phyloP scores from a whole-genome alignment of 2,113 vertebrate species.

The Isichthys henryi region DNA sequence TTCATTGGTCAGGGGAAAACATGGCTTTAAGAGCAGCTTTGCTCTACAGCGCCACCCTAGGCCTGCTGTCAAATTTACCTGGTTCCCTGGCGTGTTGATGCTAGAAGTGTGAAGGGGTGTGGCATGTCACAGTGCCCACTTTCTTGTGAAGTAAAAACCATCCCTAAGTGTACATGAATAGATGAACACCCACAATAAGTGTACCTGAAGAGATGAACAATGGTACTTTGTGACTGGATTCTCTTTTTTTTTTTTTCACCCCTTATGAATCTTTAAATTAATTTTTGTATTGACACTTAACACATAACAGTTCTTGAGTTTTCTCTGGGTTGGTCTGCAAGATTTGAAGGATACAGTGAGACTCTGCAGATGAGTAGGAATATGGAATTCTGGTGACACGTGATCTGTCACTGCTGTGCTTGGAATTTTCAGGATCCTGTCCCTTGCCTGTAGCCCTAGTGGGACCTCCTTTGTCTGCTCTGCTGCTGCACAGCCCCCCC shows the following conservation, averaged over 20 bases:
- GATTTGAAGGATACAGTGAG: not conserved
- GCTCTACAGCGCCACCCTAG: too few relatives aligned
- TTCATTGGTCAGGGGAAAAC: not conserved
- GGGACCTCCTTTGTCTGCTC: slow-evolving; percentile 92
- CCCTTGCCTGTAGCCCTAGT: slow-evolving; percentile 84
- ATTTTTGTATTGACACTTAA: not conserved
- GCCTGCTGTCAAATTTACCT: not conserved
- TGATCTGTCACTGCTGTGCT: not conserved
- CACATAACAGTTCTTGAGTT: not conserved
- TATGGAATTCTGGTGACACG: not conserved
- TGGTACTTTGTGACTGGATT: not conserved
- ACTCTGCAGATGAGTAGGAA: not conserved
- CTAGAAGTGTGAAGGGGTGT: not conserved
- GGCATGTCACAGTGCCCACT: too few relatives aligned
- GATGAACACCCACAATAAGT: not conserved
- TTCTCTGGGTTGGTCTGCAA: not conserved
- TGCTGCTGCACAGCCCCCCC: slow-evolving; percentile 67
- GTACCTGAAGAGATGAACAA: not conserved
- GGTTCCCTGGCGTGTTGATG: not conserved
- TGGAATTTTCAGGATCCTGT: slow-evolving; percentile 76
- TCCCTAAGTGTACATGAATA: slow-evolving; percentile 35
- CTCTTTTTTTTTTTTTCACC: not conserved
- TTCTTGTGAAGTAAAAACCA: not conserved
- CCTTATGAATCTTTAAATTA: not conserved
- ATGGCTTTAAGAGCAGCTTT: not conserved